A percentile compares a stretch with the other conserved stretches of the same genome.
These are phyloP conservation scores for Metallyticus violacea DNA, from an alignment of 2,888 invertebrate genomes.

Conservation along the genomic window DNA sequence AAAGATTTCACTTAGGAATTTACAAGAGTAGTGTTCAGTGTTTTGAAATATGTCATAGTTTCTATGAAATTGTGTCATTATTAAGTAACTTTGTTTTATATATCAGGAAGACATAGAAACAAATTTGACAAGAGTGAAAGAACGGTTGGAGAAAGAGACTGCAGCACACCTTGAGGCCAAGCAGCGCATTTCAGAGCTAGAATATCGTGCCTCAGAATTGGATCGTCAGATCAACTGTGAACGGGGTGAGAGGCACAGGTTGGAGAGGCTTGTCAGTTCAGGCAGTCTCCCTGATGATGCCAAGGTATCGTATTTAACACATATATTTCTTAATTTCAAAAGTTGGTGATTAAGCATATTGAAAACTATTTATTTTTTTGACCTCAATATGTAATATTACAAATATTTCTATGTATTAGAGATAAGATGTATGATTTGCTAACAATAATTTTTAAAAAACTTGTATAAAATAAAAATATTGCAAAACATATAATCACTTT, in stretches of 20 bases:
- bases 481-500: no score
- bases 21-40: no score
- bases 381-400: no score
- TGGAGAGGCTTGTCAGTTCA: slow-evolving; percentile 83
- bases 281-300: slow-evolving; percentile 93
- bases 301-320: slow-evolving; percentile 59
- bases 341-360: no score
- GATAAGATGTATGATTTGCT: no score
- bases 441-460: no score
- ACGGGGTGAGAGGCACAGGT: slow-evolving; percentile 73
- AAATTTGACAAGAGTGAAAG: slow-evolving; percentile 74
- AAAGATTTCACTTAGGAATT: no score
- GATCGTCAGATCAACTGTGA: slow-evolving; percentile 69
- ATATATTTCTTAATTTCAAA: no score
- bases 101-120: slow-evolving; percentile 81
- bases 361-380: no score
- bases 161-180: slow-evolving; percentile 83
- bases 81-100: not conserved
- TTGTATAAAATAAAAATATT: no score
- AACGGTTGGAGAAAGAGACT: slow-evolving; percentile 85
- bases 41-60: not conserved
- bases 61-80: not conserved
- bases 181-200: slow-evolving; percentile 66
- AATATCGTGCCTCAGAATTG: slow-evolving; percentile 60
- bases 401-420: no score